Evolutionary conservation across 2,797 vertebrate genomes (phyloP).

Genomic region (Potorous gilbertii): DNA sequence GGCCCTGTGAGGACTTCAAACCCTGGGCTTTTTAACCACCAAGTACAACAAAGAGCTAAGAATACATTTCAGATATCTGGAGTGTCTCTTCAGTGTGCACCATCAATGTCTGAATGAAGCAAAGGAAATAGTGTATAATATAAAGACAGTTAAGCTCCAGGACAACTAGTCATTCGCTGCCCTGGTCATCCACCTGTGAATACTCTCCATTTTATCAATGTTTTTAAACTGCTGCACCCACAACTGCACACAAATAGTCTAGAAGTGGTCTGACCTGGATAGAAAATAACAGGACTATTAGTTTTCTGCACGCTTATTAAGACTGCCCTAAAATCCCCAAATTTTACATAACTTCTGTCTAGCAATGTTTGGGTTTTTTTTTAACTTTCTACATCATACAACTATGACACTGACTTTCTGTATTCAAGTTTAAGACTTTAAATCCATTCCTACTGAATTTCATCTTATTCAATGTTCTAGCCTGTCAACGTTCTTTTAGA

Average conservation of each 20-base stretch:
- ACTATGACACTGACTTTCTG: background rate
- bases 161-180: background rate
- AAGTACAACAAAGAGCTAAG: background rate
- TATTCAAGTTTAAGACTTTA: background rate
- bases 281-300: background rate
- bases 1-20: background rate
- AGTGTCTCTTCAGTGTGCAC: background rate
- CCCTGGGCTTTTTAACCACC: background rate
- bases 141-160: background rate
- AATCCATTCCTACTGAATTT: background rate
- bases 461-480: background rate
- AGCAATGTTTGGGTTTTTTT: background rate
- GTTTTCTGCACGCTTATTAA: background rate
- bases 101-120: background rate
- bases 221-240: background rate
- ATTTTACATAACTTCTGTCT: background rate
- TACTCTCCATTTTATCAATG: background rate
- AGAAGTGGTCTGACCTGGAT: background rate
- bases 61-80: background rate
- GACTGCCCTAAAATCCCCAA: background rate
- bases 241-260: background rate
- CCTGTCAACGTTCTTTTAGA: background rate
- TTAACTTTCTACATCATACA: background rate
- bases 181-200: background rate
- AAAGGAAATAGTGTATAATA: background rate